Evolutionary conservation across 2,888 invertebrate genomes (phyloP), one percentile per base, ranked within the genome.

Genomic region (Lypha dubia): DNA sequence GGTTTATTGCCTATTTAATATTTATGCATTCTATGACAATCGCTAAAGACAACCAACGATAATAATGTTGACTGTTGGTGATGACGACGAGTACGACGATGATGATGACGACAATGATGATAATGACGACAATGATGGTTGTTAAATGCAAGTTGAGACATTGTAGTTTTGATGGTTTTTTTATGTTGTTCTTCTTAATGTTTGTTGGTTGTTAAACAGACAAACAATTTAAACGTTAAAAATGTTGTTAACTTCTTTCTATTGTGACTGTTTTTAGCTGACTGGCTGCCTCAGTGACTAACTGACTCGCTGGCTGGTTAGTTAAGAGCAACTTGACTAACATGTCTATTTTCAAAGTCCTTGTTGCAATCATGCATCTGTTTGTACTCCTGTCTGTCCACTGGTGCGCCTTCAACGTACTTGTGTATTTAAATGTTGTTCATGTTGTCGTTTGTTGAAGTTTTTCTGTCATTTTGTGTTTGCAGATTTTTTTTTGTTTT

Each of bases 121-220:
- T 13, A 49, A 74, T 46, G 53, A 71, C 24, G 24, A 56, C 51
- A 28, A 67, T 74, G 74, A 67, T 75, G 75, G 70, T 79, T 79
- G 83, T 76, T 73, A 73, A 84, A 67, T 73, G 75, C 70, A 84
- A 84, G 84, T 84, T 84, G 63, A 81, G 74, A 84, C 84, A 76
- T 84, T 84, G 71, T 76, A 75, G 62, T 82, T n/a, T n/a, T 71
- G 63, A 70, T 76, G 75, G 65, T 73, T 58, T n/a, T 73, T 60
- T 53, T 44, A 24, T 62, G 62, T 70, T 41, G 44, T 56, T 41
- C 28, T 53, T 41, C 20, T 68, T 24, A 68, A 68, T 70, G 70
- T 70, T 56, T 35, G 60, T 74, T 62, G 44, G 20, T 70, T 81
- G 70, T 75, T 76, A 56, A 76, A 70, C 63, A 75, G 63, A 82